Percentiles rank a stretch among this genome's conserved stretches.
phyloP scores from a whole-genome alignment of 2,113 vertebrate species.

The Orcinus orca region DNA sequence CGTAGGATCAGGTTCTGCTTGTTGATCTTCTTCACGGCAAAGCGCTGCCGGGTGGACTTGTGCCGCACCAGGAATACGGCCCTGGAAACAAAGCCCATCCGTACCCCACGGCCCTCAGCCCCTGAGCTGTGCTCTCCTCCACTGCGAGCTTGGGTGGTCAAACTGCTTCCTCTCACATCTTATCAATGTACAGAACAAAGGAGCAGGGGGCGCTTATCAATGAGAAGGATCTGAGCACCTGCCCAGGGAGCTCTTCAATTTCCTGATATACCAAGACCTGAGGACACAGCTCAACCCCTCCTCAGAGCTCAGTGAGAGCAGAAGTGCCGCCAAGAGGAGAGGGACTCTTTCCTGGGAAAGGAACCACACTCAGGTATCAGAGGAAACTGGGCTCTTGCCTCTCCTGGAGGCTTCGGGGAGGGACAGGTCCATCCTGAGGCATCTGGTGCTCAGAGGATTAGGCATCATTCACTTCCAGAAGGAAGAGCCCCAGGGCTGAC shows the following conservation, averaged over 20 bases:
- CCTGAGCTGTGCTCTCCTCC: not conserved
- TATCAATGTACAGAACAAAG: not conserved
- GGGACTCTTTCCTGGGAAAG: not conserved
- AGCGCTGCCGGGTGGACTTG: slow-evolving; percentile 94
- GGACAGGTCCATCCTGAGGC: not conserved
- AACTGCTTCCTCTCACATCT: not conserved
- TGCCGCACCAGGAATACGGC: slow-evolving; percentile 96
- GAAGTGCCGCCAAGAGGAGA: not conserved
- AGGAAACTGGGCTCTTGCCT: not conserved
- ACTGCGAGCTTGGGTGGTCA: not conserved
- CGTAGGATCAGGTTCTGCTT: slow-evolving; percentile 98
- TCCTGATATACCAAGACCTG: not conserved
- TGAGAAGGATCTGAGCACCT: not conserved
- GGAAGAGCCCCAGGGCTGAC: not conserved
- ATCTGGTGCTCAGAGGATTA: not conserved
- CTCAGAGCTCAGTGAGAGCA: not conserved
- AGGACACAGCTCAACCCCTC: slow-evolving; percentile 1
- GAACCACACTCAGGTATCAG: not conserved
- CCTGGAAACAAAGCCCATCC: slow-evolving; percentile 74
- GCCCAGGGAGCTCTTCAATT: not conserved
- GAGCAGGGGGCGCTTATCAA: not conserved
- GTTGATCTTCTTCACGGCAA: slow-evolving; percentile 99
- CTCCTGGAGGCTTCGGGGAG: not conserved
- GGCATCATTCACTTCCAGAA: not conserved
- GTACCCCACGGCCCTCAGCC: not conserved